Percentiles rank a stretch among this genome's conserved stretches.
phyloP scores from a whole-genome alignment of 2,888 invertebrate genomes.

The Prosopocoilus inquinatus region DNA sequence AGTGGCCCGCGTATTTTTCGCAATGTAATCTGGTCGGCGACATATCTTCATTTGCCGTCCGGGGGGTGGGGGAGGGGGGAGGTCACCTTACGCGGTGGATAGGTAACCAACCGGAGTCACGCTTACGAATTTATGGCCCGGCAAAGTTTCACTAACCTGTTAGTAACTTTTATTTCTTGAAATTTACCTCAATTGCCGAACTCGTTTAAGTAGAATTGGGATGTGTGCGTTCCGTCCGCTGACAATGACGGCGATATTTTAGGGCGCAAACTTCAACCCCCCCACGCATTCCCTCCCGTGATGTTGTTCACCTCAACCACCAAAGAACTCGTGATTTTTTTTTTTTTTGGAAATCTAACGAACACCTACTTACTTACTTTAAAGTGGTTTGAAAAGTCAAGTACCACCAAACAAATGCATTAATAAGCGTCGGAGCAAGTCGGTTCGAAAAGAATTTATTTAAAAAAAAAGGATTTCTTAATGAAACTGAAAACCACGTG shows the following conservation, averaged over 20 bases:
- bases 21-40: conserved; percentile 27
- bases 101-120: conserved; percentile 34
- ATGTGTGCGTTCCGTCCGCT: conserved; percentile 16
- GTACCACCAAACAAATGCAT: too few relatives aligned
- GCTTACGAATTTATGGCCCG: conserved; percentile 21
- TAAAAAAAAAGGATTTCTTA: too few relatives aligned
- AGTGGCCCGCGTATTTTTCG: conserved; percentile 35
- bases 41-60: conserved; percentile 46
- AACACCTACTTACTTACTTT: too few relatives aligned
- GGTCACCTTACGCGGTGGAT: conserved; percentile 34
- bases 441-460: too few relatives aligned
- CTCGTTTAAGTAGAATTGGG: conserved; percentile 18
- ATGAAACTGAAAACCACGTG: too few relatives aligned
- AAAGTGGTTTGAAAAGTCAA: too few relatives aligned
- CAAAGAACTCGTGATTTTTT: too few relatives aligned
- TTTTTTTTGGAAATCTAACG: too few relatives aligned
- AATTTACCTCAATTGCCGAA: conserved; percentile 18
- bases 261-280: conserved; percentile 11
- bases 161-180: conserved; percentile 20
- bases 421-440: too few relatives aligned
- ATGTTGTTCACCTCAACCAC: too few relatives aligned
- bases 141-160: conserved; percentile 20
- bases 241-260: conserved; percentile 16
- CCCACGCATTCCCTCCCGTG: too few relatives aligned
- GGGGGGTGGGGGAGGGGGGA: too few relatives aligned